Evolutionary conservation across 1,140 invertebrate species (phyloP), one percentile per base, ranked within the genome.

Genomic region (Cotesia typhae): DNA sequence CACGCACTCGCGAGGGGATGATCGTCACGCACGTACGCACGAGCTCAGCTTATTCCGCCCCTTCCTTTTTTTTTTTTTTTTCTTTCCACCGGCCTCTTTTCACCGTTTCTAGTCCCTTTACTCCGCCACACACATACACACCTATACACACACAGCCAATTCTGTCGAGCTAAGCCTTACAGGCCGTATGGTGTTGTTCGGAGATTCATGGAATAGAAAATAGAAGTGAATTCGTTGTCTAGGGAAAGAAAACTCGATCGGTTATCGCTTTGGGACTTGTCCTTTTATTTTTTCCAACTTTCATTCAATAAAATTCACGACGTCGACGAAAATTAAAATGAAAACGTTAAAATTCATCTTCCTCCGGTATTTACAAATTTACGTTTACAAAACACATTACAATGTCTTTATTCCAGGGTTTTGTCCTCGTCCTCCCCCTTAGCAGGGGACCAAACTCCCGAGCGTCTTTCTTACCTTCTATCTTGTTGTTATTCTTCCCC

Each of bases 21-120:
- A 75, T 69, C 74, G 71, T 72, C 74, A 75, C 74, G 74, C 74
- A 75, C 74, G 74, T 75, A 72, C 70, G 74, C 71, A 72, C 70
- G 66, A 75, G 70, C 69, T 69, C 74, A 36, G 65, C 59, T 36
- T 37, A 63, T 63, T 37, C 38, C 17, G 10, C 55, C 47, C 38
- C 66, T 52, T 73, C 38, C 36, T 51, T 61, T 28, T 28, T 3
- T 28, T 28, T 28, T 28, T 28, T 28, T 28, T 28, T 28, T 28
- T 3, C 3, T 28, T 75, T 53, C 66, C 64, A 55, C 60, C 67
- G 57, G 70, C 70, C 65, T 67, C 63, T 67, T 71, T 61, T 41
- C 67, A 53, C 51, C 66, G 55, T 60, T 64, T 67, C 53, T 52
- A 35, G 38, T 28, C 28, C 67, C 57, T 64, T 51, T 66, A 70